These are phyloP conservation scores for Acanthoscelides obtectus DNA, from an alignment of 2,888 invertebrate species.

Conservation along the genomic window DNA sequence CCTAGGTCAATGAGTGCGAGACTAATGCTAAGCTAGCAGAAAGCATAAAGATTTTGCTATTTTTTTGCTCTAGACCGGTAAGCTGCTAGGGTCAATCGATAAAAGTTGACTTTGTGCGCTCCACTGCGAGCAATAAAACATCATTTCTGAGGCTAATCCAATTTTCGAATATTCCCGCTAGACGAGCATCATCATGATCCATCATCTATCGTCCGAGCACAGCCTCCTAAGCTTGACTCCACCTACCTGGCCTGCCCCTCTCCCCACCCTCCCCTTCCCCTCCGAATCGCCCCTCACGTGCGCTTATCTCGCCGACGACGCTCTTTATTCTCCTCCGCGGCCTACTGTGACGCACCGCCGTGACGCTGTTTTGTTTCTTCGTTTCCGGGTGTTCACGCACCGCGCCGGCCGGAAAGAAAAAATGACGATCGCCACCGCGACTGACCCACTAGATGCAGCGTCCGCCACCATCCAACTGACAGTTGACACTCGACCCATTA, in stretches of 20 bases:
- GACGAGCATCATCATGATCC: no score
- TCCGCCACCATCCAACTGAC: background rate
- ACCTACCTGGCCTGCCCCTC: slow-evolving; percentile 25
- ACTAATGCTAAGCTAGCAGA: no score
- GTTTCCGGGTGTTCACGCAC: slow-evolving; percentile 5
- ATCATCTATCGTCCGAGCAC: slow-evolving; percentile 38
- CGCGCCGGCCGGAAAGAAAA: background rate
- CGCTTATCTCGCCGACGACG: slow-evolving; percentile 34
- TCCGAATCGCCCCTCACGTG: slow-evolving; percentile 24
- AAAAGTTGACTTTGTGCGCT: no score
- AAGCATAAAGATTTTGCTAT: no score
- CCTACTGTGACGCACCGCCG: slow-evolving; percentile 32
- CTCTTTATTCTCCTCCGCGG: slow-evolving; percentile 38
- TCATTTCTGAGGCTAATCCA: no score
- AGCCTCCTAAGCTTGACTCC: slow-evolving; percentile 39
- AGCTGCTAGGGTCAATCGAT: no score
- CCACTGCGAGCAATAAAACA: no score
- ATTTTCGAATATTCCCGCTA: background rate
- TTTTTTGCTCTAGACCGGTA: no score
- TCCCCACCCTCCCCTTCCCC: slow-evolving; percentile 23
- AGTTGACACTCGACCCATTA: background rate
- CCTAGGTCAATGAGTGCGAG: no score
- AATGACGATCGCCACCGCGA: background rate
- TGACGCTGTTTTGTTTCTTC: slow-evolving; percentile 6
- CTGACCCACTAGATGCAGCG: background rate